These are phyloP conservation scores for Sebastes goodei DNA, from an alignment of 2,797 vertebrate species.

Conservation along the genomic window DNA sequence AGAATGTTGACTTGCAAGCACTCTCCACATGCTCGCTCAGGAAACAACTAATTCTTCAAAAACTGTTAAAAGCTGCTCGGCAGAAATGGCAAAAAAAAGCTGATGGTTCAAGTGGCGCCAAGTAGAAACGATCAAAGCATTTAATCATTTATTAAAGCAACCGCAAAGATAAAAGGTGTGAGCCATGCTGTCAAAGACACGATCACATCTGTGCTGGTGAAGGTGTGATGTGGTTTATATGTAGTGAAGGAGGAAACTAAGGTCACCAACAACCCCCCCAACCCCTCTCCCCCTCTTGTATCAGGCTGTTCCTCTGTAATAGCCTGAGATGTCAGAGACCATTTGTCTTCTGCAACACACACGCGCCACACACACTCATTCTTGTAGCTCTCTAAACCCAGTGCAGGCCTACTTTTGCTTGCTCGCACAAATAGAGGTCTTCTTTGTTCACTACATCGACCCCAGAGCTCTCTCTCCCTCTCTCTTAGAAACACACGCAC, in stretches of 20 bases:
- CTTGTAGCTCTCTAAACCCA: conserved; percentile 69
- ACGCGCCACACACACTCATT: conserved; percentile 43
- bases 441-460: conserved; percentile 73
- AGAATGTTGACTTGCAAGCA: neutral
- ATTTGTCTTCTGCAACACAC: conserved; percentile 70
- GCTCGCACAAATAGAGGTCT: conserved; percentile 70
- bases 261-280: conserved; percentile 11
- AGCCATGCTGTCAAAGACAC: neutral
- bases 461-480: conserved; percentile 5
- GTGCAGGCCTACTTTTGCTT: conserved; percentile 63
- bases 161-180: neutral
- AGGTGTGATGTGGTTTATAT: neutral
- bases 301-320: conserved; percentile 73
- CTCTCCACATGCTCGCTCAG: neutral
- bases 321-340: conserved; percentile 71
- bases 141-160: neutral
- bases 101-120: neutral
- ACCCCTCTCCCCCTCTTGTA: conserved; percentile 30
- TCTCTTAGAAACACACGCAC: neutral
- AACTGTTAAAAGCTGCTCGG: neutral
- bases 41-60: neutral
- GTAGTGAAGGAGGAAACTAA: conserved; percentile 30
- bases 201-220: neutral
- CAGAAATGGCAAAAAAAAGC: neutral
- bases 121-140: neutral